Base-by-base conservation (phyloP, 2,113 vertebrate species). In the Pipa parva region DNA sequence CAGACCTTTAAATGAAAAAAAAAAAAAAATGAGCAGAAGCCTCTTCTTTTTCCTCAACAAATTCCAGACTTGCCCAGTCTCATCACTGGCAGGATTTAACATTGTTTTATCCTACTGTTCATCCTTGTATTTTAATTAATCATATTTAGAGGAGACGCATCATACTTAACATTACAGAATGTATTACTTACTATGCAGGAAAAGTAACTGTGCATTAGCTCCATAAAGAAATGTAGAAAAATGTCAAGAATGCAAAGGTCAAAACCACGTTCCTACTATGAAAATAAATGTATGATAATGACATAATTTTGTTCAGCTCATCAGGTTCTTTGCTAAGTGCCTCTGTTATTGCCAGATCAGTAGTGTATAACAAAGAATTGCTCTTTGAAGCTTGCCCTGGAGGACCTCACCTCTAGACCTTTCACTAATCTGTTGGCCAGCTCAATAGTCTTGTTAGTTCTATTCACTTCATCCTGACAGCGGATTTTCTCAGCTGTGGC, bases 391-490 rank as follows among this genome's bases (percentile, higher is more conserved):
- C 65, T 81, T 83, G 84, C 87, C 84, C 87, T 84, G 84, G 85
- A 84, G 84, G 86, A 83, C 83, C 88, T 84, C 84, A 97, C 95
- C 94, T 98, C 91, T 73, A 94, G 88, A 81, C 95, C 95, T 89
- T 93, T 93, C 73, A 91, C 95, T 87, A 97, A 93, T 79, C 97
- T 93, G 87, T 94, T 94, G 86, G 95, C 95, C 73, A 92, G 89
- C 81, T 95, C 91, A 82, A 94, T 95, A 76, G 95, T 95, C 84
- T 91, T 94, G 87, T 96, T 95, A 82, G 93, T 95, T 86, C 80
- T 85, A 86, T 97, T 95, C 80, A 95, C 94, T 84, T 94, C 91
- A 77, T 95, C 91, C 76, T 92, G 92, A 88, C 92, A 92, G 80
- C 80, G 76, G 71, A 95, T 86, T 86, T 95, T 94, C 85, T 96